These are phyloP conservation scores for Pogonocherus hispidulus DNA, from an alignment of 2,888 invertebrate species.

Conservation along the genomic window DNA sequence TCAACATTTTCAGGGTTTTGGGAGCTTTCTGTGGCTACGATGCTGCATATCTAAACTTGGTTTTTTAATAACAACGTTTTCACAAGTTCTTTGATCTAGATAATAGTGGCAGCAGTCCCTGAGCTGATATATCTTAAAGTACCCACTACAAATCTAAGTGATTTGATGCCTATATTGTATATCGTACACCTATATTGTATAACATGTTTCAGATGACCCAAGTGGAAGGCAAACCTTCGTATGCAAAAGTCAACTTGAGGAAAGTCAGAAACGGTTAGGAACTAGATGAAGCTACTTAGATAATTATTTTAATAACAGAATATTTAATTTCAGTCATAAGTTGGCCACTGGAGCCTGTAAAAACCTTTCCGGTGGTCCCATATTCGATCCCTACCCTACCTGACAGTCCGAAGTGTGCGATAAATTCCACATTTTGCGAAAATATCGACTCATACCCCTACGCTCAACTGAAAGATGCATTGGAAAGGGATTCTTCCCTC, in stretches of 20 bases:
- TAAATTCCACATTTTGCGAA: too few relatives aligned
- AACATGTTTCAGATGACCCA: background rate
- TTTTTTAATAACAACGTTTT: too few relatives aligned
- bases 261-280: background rate
- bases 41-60: too few relatives aligned
- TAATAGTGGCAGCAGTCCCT: too few relatives aligned
- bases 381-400: conserved; percentile 29
- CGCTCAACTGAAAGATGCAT: conserved; percentile 59
- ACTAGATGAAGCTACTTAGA: background rate
- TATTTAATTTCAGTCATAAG: background rate
- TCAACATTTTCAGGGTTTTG: too few relatives aligned
- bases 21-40: too few relatives aligned
- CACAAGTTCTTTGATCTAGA: too few relatives aligned
- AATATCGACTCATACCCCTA: conserved; percentile 68
- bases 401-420: conserved; percentile 50
- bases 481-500: conserved; percentile 52
- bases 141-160: too few relatives aligned
- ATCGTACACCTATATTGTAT: too few relatives aligned
- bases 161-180: too few relatives aligned
- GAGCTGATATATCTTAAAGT: too few relatives aligned
- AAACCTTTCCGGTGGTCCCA: background rate
- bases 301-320: background rate
- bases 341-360: too few relatives aligned
- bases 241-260: background rate
- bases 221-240: background rate